Conservation (phyloP, 2,888 invertebrate genomes). For the Prenolepis imparis region DNA sequence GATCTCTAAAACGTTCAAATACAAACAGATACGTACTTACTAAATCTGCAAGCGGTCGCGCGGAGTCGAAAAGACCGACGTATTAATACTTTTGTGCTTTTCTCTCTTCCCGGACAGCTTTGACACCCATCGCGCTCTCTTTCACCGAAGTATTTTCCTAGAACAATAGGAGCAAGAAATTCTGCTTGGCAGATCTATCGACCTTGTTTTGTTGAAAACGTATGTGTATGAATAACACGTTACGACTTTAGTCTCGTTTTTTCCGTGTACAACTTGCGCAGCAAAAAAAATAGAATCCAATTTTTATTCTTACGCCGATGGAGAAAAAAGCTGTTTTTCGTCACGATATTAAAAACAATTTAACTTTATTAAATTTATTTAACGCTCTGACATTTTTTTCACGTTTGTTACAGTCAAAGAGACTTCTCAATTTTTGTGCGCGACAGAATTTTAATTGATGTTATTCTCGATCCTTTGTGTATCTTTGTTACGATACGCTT, state of each 20-base stretch:
- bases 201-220: constrained; percentile 41
- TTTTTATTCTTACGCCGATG: not conserved
- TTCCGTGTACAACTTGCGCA: constrained; percentile 9
- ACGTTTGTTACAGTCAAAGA: not conserved
- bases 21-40: constrained; percentile 63
- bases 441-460: not conserved
- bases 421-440: constrained; percentile 7
- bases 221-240: constrained; percentile 40
- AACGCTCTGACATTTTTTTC: not conserved
- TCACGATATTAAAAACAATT: not conserved
- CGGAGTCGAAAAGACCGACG: constrained; percentile 60
- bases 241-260: constrained; percentile 31
- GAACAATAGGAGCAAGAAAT: constrained; percentile 60
- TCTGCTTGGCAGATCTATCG: constrained; percentile 60
- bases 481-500: not conserved
- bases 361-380: not conserved
- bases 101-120: constrained; percentile 60
- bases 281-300: constrained; percentile 1
- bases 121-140: constrained; percentile 58
- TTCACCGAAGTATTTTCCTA: constrained; percentile 60
- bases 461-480: not conserved
- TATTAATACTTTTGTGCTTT: constrained; percentile 61
- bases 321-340: not conserved
- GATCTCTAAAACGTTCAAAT: constrained; percentile 54
- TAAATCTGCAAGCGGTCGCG: constrained; percentile 61